Percentiles rank a stretch among this genome's conserved stretches.
These are phyloP conservation scores for Lamellibrachia columna DNA, from an alignment of 2,888 invertebrate genomes.

Conservation along the genomic window DNA sequence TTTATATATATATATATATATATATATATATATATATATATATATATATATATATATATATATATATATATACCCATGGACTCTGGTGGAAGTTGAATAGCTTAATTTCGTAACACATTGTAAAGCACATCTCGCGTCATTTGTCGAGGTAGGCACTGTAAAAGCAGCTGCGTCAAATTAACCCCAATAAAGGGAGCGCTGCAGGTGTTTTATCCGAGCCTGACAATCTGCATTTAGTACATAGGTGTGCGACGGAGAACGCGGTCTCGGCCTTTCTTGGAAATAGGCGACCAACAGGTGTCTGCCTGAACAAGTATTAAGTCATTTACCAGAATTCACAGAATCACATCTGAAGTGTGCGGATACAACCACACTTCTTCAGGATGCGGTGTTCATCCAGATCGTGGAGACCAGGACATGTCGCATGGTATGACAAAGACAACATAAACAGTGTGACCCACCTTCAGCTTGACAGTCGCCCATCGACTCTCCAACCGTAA, in stretches of 20 bases:
- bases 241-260: background rate
- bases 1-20: no score
- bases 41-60: no score
- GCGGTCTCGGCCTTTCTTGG: background rate
- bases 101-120: background rate
- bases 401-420: background rate
- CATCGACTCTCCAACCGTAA: background rate
- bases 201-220: background rate
- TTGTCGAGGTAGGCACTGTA: background rate
- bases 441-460: background rate
- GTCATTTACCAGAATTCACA: background rate
- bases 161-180: background rate
- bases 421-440: background rate
- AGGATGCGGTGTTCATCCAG: background rate
- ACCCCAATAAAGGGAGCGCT: background rate
- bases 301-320: background rate
- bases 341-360: background rate
- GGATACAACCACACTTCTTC: background rate
- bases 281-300: background rate
- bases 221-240: background rate
- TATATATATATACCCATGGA: background rate
- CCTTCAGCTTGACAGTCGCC: background rate
- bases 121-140: background rate
- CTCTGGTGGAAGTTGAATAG: background rate
- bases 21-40: no score